Base-by-base conservation (phyloP, 2,888 invertebrate genomes). In the Cheilosia vulpina region DNA sequence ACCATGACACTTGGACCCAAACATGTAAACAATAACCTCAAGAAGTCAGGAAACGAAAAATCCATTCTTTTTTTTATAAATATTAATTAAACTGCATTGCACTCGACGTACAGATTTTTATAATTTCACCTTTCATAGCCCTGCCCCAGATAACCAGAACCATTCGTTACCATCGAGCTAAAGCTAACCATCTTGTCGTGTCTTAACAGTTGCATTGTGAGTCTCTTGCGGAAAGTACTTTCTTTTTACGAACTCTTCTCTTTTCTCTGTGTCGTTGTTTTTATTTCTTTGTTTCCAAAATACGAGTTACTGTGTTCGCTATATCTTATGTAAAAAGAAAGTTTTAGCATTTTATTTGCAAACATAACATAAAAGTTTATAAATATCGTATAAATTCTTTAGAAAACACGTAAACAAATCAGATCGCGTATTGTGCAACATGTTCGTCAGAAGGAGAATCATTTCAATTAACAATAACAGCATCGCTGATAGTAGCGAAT, bases 391-490 rank as follows among this genome's bases (percentile, higher is more conserved):
- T 2, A 34, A 38, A 41, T 11, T 21, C 13, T 4, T 7, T 62
- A 38, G 11, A 7, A 24, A 24, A 52, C 17, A 4, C 15, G 9
- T 27, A 62, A 60, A 41, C 27, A 62, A 60, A 63, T 17, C 13
- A 13, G 9, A n/a, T 27, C 19, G 31, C 50, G n/a, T 31, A 19
- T 63, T 58, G 50, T 72, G 43, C 15, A 75, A 69, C n/a, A 84
- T 84, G 84, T 84, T 80, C 27, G 52, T 60, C 21, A 75, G 71
- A 38, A 55, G 80, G 17, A 79, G 80, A 60, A 69, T 84, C 13
- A 58, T 71, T 17, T 75, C 75, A 60, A 84, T 84, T n/a, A 84
- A 84, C 65, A 84, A 84, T 58, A 84, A 84, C 31, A 65, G 58
- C 58, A 69, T 73, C 4, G 27, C 38, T 34, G 79, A 73, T 27